These are phyloP conservation scores for Oncorhynchus mykiss DNA, from an alignment of 2,113 vertebrate species.

Conservation along the genomic window DNA sequence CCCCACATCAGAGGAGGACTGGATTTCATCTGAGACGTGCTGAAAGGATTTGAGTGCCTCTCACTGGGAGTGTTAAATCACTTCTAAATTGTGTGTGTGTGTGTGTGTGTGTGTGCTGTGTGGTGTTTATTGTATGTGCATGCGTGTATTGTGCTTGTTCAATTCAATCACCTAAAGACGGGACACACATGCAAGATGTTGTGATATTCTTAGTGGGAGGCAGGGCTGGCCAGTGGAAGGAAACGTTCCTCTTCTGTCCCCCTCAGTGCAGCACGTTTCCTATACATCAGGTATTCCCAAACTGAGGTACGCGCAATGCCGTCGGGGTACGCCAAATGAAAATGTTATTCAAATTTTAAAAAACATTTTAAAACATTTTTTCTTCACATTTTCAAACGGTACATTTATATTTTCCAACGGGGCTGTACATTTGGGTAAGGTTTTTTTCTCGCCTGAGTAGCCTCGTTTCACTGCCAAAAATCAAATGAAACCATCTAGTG, in stretches of 20 bases:
- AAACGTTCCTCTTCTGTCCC: neutral
- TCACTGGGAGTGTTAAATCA: neutral
- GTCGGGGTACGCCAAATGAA: no score
- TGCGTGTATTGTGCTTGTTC: neutral
- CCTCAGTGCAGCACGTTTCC: constrained; percentile 25
- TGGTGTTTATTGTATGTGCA: no score
- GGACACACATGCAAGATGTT: neutral
- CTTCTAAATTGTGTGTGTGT: neutral
- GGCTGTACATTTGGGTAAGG: no score
- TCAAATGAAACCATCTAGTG: no score
- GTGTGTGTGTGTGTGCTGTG: no score
- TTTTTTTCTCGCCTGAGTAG: no score
- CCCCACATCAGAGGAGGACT: neutral
- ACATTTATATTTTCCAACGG: no score
- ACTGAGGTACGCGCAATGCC: no score
- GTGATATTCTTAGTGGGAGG: neutral
- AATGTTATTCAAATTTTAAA: no score
- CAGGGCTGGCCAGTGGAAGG: neutral
- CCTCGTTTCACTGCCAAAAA: no score
- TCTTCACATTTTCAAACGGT: no score
- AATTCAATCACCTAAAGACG: neutral
- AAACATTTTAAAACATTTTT: no score
- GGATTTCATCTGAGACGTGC: neutral
- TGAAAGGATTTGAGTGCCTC: neutral
- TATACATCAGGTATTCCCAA: neutral